These are phyloP conservation scores for Parauchenoglanis ngamensis DNA, from an alignment of 2,797 vertebrate genomes.

Conservation along the genomic window DNA sequence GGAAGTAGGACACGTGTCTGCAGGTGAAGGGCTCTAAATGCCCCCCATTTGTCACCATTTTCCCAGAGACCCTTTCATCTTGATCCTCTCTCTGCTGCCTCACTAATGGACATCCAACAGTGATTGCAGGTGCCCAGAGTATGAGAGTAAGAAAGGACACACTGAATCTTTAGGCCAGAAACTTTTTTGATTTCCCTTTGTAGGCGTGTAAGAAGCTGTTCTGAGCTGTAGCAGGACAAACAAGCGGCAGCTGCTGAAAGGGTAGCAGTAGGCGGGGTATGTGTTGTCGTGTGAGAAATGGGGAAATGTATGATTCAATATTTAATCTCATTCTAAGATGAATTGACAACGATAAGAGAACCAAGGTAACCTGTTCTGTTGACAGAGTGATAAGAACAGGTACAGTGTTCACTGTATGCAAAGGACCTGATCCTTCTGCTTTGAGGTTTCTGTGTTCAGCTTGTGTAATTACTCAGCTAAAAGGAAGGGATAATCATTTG, in stretches of 20 bases:
- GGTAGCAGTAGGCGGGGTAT: slow-evolving; percentile 40
- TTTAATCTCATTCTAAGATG: slow-evolving; percentile 55
- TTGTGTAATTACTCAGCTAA: slow-evolving; percentile 21
- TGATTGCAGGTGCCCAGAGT: slow-evolving; percentile 68
- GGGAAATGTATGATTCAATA: slow-evolving; percentile 53
- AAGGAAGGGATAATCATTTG: background rate
- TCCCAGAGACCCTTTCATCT: slow-evolving; percentile 77
- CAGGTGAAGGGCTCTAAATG: slow-evolving; percentile 74
- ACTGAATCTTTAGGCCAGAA: slow-evolving; percentile 48
- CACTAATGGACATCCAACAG: slow-evolving; percentile 71
- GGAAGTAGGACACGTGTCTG: slow-evolving; percentile 57
- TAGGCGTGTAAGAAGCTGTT: slow-evolving; percentile 50
- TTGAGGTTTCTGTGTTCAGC: slow-evolving; percentile 9
- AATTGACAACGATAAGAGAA: slow-evolving; percentile 60
- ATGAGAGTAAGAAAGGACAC: slow-evolving; percentile 48
- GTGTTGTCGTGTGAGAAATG: slow-evolving; percentile 47
- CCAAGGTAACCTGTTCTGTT: slow-evolving; percentile 56
- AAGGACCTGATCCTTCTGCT: slow-evolving; percentile 36
- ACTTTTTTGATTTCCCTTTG: slow-evolving; percentile 52
- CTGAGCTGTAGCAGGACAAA: slow-evolving; percentile 54
- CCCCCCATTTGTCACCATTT: slow-evolving; percentile 77
- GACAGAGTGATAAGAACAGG: slow-evolving; percentile 61
- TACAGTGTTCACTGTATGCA: slow-evolving; percentile 30
- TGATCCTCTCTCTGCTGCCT: slow-evolving; percentile 67
- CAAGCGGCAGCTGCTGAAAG: slow-evolving; percentile 49